Base-by-base conservation (phyloP, 2,888 invertebrate genomes). In the Orthosia gothica region DNA sequence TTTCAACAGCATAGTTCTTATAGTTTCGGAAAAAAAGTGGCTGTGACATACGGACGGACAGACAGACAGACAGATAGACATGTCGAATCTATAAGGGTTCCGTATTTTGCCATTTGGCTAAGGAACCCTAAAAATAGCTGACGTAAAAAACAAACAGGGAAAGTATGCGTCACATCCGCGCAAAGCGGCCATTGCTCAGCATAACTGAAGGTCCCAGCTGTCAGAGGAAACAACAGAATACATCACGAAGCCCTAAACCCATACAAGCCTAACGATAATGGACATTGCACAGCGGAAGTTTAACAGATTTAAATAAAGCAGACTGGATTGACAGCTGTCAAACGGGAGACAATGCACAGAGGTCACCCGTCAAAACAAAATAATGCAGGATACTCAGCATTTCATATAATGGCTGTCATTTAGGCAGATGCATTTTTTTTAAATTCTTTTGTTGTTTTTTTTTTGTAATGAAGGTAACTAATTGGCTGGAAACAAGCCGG, bases 211-310 rank as follows among this genome's bases (percentile, higher is more conserved):
- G 32, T 32, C 32, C 7, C 32, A 32, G 32, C 32, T 32, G 32
- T 32, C 32, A 7, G 32, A 32, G 32, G 7, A 32, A 32, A 32
- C 32, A 32, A 32, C 32, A 32, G 32, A 32, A 32, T 32, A 32
- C 5, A 32, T 32, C 7, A 54, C 18, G n/a, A 68, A 11, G 12
- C 26, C n/a, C 20, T 16, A 32, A 69, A 20, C 1, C 18, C 32
- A 23, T 69, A 50, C 18, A 40, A 45, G 16, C 23, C 9, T 12
- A 20, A 26, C 2, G 13, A 70, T n/a, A 45, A 20, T 16, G 16
- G 67, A 68, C 20, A 65, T n/a, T 32, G 65, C 23, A 9, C 20
- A 49, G 23, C 72, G 74, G 50, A 74, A 72, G 11, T 74, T 45
- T 0, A 50, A 45, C n/a, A 58, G n/a, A 74, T 74, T 72, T 52